A percentile compares a stretch with the other conserved stretches of the same genome.
These are phyloP conservation scores for Ellobium chinense DNA, from an alignment of 2,888 invertebrate genomes.

Conservation along the genomic window DNA sequence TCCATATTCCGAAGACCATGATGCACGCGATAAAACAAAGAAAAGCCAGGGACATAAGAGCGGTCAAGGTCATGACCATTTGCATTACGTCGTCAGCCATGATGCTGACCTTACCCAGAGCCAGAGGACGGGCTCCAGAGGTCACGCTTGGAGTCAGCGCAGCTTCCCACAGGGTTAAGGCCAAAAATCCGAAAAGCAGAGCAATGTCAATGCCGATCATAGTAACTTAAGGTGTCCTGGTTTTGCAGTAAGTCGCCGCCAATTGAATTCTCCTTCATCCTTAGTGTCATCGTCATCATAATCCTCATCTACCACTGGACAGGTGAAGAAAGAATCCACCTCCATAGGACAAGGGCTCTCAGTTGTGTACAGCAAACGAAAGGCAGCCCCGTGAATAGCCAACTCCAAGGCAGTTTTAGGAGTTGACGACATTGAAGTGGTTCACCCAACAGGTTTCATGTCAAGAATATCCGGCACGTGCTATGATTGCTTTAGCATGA, in stretches of 20 bases:
- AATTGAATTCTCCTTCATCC: background rate
- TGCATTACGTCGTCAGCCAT: conserved; percentile 65
- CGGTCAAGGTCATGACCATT: conserved; percentile 65
- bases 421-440: no score
- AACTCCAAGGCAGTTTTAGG: no score
- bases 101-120: conserved; percentile 19
- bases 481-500: no score
- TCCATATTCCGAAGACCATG: conserved; percentile 69
- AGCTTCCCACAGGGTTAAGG: conserved; percentile 26
- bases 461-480: no score
- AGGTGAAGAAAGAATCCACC: background rate
- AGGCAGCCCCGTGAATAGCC: no score
- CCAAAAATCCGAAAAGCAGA: conserved; percentile 29
- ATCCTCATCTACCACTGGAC: background rate
- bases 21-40: conserved; percentile 69
- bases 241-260: background rate
- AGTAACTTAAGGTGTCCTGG: background rate
- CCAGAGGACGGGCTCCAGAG: background rate
- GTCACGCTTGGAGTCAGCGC: background rate
- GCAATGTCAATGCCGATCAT: conserved; percentile 10
- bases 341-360: background rate
- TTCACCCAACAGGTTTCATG: no score
- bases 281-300: background rate
- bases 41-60: conserved; percentile 67
- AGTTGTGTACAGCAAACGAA: no score